Base-by-base conservation (phyloP, 1,140 invertebrate species). In the Myzus persicae region DNA sequence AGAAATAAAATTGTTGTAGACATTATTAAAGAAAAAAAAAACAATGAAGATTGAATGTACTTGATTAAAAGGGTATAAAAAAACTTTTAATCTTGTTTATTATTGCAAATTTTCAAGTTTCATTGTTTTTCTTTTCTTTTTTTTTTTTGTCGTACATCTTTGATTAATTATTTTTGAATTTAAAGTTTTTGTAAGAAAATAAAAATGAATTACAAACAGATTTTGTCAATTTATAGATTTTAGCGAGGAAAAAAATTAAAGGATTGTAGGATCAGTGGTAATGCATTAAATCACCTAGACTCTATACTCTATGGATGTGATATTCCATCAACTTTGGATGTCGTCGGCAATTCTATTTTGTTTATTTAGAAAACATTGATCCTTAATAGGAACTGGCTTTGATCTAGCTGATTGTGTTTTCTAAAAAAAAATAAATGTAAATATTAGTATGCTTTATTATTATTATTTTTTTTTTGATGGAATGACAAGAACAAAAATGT, bases 371-470 rank as follows among this genome's bases (percentile, higher is more conserved):
- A 93, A 93, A 93, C 91, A 85, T 85, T 18, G 81, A 93, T 93
- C 91, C 91, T 85, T 93, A 93, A 93, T 93, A 93, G 91, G 91
- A 93, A 93, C 91, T 93, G 91, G 91, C 36, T 93, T 93, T 51
- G 91, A 93, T 82, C 91, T 93, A 20, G 91, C 76, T 85, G 91
- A 93, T 82, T 93, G 91, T 54, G 91, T 93, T 93, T 93, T 93
- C 91, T 93, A 51, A n/a, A 93, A 93, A 3, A 93, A 93, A 85
- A 85, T 44, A 92, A 81, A 67, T 36, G 20, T 6, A 44, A 87
- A 87, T 40, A 40, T 46, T 46, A 85, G 31, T 44, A 88, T 46
- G 7, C 20, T 88, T 8, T 36, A 44, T 44, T 20, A 22, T 46
- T 18, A 36, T 87, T n/a, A n/a, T n/a, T n/a, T n/a, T n/a, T n/a